Evolutionary conservation across 2,797 vertebrate species (phyloP).

Genomic region (Syngnathus acus): DNA sequence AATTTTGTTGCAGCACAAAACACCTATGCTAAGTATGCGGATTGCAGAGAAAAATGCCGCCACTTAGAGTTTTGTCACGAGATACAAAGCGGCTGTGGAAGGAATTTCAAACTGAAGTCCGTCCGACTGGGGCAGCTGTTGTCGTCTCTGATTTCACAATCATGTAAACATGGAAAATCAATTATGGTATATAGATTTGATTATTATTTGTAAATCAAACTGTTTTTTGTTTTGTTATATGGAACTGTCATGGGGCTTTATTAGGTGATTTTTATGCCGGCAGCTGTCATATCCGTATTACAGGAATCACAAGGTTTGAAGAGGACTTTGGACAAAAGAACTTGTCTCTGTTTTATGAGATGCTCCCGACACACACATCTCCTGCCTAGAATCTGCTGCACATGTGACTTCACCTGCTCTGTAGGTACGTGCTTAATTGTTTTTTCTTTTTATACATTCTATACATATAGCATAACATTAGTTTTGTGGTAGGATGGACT

Average conservation of each 20-base stretch:
- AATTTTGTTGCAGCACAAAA: conserved; percentile 9
- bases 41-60: conserved; percentile 25
- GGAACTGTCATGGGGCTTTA: conserved; percentile 4
- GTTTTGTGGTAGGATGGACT: not conserved
- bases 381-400: conserved; percentile 30
- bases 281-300: conserved; percentile 24
- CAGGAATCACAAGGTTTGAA: conserved; percentile 50
- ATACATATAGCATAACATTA: not conserved
- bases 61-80: conserved; percentile 15
- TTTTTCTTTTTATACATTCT: conserved; percentile 4
- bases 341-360: conserved; percentile 49
- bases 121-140: conserved; percentile 48
- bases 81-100: conserved; percentile 23
- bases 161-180: not conserved
- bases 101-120: conserved; percentile 29
- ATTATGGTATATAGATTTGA: not conserved
- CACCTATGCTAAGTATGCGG: conserved; percentile 12
- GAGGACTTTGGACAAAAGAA: conserved; percentile 64
- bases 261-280: conserved; percentile 14
- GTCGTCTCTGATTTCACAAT: conserved; percentile 2
- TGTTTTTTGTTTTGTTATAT: conserved; percentile 3
- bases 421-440: conserved; percentile 40
- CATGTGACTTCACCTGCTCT: conserved; percentile 22
- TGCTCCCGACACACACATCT: conserved; percentile 29
- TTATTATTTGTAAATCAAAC: not conserved